Conservation (phyloP, 2,113 vertebrate species). For the Malurus melanocephalus region DNA sequence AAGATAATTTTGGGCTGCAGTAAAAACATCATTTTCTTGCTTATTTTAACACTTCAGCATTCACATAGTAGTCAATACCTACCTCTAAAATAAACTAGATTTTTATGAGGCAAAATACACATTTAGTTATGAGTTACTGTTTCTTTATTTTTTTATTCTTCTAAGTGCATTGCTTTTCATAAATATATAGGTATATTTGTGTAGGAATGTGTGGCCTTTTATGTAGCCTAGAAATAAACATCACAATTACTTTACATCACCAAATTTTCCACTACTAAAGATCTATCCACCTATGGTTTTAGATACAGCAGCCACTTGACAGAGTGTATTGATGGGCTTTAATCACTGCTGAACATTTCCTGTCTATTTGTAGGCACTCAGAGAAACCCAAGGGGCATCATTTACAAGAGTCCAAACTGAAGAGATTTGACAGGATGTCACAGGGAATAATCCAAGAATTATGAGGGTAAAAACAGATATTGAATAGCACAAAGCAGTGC, state of each 20-base stretch:
- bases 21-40: not conserved
- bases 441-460: conserved; percentile 44
- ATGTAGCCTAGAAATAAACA: not conserved
- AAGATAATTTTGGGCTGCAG: rapidly evolving
- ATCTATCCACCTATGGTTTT: not conserved
- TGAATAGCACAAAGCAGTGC: not conserved
- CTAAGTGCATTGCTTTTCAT: not conserved
- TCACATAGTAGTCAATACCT: not conserved
- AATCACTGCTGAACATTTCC: conserved; percentile 32
- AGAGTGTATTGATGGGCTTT: conserved; percentile 17
- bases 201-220: not conserved
- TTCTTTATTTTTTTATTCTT: not conserved
- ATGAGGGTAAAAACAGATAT: conserved; percentile 3
- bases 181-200: not conserved
- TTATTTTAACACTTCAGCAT: not conserved
- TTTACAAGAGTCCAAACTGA: conserved; percentile 43
- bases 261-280: not conserved
- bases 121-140: not conserved
- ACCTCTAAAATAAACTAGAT: not conserved
- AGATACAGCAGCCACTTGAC: conserved; percentile 8
- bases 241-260: not conserved
- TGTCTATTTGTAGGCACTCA: conserved; percentile 29
- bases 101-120: not conserved
- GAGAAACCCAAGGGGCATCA: conserved; percentile 45
- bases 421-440: conserved; percentile 45